These are phyloP conservation scores for Hofmannophila pseudospretella DNA, from an alignment of 2,888 invertebrate genomes.

Conservation along the genomic window DNA sequence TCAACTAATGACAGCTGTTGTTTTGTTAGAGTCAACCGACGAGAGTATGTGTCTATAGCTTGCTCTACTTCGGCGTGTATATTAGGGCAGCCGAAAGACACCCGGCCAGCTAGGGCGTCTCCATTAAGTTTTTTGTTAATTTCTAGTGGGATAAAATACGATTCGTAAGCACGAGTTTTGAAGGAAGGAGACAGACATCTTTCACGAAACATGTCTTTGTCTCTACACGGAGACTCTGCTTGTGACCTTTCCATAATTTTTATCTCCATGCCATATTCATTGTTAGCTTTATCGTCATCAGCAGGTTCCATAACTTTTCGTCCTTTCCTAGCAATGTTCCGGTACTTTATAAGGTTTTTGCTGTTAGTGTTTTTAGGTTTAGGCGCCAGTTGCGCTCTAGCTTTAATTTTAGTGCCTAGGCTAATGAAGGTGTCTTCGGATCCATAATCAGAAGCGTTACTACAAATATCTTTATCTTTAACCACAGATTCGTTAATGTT, in stretches of 20 bases:
- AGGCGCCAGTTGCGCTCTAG: constrained; percentile 59
- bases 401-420: constrained; percentile 71
- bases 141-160: constrained; percentile 56
- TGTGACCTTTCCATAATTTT: constrained; percentile 51
- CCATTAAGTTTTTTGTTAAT: constrained; percentile 30
- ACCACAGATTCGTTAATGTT: constrained; percentile 26
- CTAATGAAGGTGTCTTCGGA: constrained; percentile 73
- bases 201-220: constrained; percentile 31
- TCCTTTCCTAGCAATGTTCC: constrained; percentile 49
- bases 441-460: constrained; percentile 68
- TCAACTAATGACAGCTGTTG: constrained; percentile 71
- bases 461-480: constrained; percentile 49
- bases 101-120: constrained; percentile 32
- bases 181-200: constrained; percentile 36
- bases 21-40: constrained; percentile 46
- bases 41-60: constrained; percentile 51
- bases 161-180: constrained; percentile 47
- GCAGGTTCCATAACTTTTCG: constrained; percentile 46
- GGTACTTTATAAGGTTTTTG: constrained; percentile 54
- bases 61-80: constrained; percentile 43
- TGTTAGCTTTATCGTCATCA: constrained; percentile 32
- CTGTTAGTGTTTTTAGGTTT: constrained; percentile 46
- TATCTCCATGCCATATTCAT: constrained; percentile 57
- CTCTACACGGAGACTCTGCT: constrained; percentile 40
- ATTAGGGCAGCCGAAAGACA: constrained; percentile 39